A percentile compares a stretch with the other conserved stretches of the same genome.
Evolutionary conservation across 35 echinoderm and acorn worm species (phyloP).

Genomic region (Amphiura filiformis): DNA sequence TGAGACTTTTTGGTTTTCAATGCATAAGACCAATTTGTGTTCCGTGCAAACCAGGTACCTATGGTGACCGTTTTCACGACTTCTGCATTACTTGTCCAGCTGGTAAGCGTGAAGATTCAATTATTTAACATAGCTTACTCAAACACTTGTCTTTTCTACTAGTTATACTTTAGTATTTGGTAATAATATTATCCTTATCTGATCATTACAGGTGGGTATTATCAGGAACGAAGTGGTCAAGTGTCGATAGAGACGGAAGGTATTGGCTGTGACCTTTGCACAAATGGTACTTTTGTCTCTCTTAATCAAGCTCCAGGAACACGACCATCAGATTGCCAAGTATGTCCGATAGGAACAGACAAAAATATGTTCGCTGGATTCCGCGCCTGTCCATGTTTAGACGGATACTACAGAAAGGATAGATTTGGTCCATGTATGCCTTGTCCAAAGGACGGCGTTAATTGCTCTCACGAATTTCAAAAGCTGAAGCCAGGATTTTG

Average conservation of each 20-base stretch:
- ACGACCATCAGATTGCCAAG: constrained; percentile 12
- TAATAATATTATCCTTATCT: no score
- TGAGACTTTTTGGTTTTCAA: no score
- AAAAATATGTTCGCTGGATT: constrained; percentile 22
- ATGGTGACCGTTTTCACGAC: no score
- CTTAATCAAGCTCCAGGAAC: not conserved
- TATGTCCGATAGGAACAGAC: constrained; percentile 51
- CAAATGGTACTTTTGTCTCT: constrained; percentile 35
- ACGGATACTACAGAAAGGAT: constrained; percentile 33
- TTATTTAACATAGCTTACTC: no score
- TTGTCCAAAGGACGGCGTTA: constrained; percentile 29
- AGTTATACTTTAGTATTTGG: no score
- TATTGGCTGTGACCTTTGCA: constrained; percentile 23
- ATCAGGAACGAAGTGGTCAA: constrained; percentile 37
- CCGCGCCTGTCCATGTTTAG: constrained; percentile 49
- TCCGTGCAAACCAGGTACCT: no score
- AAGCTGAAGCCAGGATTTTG: constrained; percentile 29
- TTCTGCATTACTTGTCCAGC: no score
- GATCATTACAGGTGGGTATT: constrained; percentile 59
- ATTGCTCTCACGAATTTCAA: constrained; percentile 29
- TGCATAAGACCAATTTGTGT: no score
- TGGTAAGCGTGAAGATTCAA: no score
- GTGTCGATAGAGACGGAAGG: not conserved
- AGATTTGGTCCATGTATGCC: constrained; percentile 32
- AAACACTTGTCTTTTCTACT: no score